Conservation (phyloP, 2,113 vertebrate genomes). For the Ptilonorhynchus violaceus region DNA sequence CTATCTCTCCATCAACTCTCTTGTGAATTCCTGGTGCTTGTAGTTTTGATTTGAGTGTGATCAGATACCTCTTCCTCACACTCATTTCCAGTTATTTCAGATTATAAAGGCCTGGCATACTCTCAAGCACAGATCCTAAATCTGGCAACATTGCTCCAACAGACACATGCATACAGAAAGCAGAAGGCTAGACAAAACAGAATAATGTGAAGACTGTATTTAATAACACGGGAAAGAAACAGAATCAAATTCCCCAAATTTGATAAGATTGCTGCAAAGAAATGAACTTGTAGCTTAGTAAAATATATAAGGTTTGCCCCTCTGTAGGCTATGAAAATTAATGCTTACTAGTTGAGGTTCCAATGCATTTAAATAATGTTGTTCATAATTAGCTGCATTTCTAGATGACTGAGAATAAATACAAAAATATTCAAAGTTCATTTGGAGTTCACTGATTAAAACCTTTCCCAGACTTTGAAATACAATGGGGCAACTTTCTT, state of each 20-base stretch:
- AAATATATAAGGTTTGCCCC: not conserved
- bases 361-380: not conserved
- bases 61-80: not conserved
- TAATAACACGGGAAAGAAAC: constrained; percentile 10
- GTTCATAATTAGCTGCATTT: not conserved
- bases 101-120: not conserved
- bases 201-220: constrained; percentile 6
- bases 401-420: not conserved
- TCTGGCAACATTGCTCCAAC: not conserved
- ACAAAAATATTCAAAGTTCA: not conserved
- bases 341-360: not conserved
- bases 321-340: not conserved
- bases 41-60: not conserved
- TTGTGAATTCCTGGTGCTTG: not conserved
- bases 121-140: not conserved
- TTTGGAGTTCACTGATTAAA: not conserved
- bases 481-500: not conserved
- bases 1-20: not conserved
- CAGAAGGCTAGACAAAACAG: constrained; percentile 32
- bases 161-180: not conserved
- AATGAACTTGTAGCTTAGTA: not conserved
- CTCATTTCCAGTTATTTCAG: not conserved
- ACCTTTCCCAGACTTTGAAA: not conserved
- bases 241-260: not conserved
- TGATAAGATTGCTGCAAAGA: not conserved